phyloP scores from a whole-genome alignment of 2,113 vertebrate species.

The Turdus rufiventris region DNA sequence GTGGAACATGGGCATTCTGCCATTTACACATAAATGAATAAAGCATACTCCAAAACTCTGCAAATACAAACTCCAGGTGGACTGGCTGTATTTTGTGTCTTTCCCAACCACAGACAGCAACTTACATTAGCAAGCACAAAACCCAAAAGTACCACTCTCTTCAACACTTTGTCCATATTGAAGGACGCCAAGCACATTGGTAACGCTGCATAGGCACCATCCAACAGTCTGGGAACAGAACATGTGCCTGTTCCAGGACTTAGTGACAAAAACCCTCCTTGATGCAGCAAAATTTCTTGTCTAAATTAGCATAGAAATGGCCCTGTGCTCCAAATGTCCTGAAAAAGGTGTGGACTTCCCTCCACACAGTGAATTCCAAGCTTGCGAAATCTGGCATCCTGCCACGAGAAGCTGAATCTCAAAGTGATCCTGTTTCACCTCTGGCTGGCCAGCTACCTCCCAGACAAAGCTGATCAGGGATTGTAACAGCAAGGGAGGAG shows the following conservation, averaged over 20 bases:
- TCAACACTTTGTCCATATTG: neutral
- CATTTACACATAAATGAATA: neutral
- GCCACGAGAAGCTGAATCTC: neutral
- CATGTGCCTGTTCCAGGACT: neutral
- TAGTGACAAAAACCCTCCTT: neutral
- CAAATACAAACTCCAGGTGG: slow-evolving; percentile 10
- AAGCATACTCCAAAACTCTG: neutral
- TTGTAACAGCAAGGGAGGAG: neutral
- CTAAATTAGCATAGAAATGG: neutral
- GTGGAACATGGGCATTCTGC: neutral
- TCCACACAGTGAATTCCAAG: neutral
- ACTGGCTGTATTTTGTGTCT: neutral
- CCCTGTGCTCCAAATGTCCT: neutral
- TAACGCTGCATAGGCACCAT: fast-evolving
- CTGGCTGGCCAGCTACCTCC: neutral
- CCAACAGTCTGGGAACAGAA: neutral
- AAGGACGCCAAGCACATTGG: neutral
- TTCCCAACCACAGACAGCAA: neutral
- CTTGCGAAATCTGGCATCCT: neutral
- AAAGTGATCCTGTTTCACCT: neutral
- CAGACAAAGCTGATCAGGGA: neutral
- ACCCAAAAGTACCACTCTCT: neutral
- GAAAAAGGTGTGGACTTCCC: neutral
- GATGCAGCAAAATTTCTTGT: neutral
- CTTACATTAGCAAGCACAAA: neutral